phyloP scores from a whole-genome alignment of 2,888 invertebrate genomes.

The Matsumyia berberina region DNA sequence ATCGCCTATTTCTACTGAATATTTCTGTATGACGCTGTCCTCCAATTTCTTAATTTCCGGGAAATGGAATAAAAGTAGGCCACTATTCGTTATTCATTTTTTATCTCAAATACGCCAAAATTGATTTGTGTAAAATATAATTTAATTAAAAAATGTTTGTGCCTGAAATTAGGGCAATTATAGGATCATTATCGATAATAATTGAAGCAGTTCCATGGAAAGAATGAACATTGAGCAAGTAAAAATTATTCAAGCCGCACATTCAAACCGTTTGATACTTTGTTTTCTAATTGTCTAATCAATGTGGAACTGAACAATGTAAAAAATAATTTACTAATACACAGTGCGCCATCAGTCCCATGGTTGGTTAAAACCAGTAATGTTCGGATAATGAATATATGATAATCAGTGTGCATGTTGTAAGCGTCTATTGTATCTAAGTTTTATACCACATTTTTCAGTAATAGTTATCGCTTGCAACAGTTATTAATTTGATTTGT shows the following conservation, averaged over 20 bases:
- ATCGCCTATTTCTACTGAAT: no score
- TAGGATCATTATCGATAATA: not conserved
- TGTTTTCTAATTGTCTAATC: constrained; percentile 7
- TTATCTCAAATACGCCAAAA: no score
- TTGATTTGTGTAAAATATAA: no score
- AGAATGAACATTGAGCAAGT: not conserved
- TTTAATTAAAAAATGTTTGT: not conserved
- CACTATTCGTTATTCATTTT: no score
- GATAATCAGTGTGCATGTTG: no score
- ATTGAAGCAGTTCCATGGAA: not conserved
- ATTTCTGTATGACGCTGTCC: no score
- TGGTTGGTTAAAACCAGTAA: constrained; percentile 2
- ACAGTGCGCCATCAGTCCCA: not conserved
- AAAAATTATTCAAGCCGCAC: not conserved
- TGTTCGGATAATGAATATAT: not conserved
- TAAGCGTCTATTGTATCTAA: no score
- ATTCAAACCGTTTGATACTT: not conserved
- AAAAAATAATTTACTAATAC: not conserved
- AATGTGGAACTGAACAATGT: not conserved
- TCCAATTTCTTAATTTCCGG: no score
- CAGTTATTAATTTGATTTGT: no score
- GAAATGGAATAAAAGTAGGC: no score
- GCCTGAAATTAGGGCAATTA: not conserved
- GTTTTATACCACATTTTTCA: no score
- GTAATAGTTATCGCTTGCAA: no score